Evolutionary conservation across 2,797 vertebrate species (phyloP).

Genomic region (Scyliorhinus canicula): DNA sequence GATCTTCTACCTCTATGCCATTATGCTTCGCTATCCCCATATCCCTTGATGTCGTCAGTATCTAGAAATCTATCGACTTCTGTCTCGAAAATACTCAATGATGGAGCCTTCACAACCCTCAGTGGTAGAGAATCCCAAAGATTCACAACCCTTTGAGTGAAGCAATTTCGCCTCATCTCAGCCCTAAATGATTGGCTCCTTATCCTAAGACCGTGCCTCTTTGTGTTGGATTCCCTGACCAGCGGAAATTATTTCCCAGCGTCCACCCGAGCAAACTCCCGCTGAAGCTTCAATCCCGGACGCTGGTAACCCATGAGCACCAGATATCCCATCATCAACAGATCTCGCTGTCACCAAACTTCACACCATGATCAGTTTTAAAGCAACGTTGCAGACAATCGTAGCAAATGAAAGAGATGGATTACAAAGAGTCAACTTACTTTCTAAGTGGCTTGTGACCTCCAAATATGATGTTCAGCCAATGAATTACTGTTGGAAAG

Average conservation of each 20-base stretch:
- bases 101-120: neutral
- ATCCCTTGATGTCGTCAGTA: no score
- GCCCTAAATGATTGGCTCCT: no score
- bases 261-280: no score
- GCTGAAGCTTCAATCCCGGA: no score
- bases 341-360: neutral
- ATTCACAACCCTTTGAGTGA: no score
- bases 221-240: no score
- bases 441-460: no score
- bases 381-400: neutral
- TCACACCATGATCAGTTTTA: neutral
- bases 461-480: neutral
- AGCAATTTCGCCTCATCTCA: no score
- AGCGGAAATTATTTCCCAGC: no score
- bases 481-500: neutral
- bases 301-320: no score
- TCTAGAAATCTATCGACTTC: neutral
- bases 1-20: neutral
- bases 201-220: no score
- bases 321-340: neutral
- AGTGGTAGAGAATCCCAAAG: neutral
- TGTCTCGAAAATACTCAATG: neutral
- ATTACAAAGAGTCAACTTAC: no score
- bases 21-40: neutral
- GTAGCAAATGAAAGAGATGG: neutral